These are phyloP conservation scores for Uropsilus gracilis DNA, from an alignment of 2,113 vertebrate species.

Conservation along the genomic window DNA sequence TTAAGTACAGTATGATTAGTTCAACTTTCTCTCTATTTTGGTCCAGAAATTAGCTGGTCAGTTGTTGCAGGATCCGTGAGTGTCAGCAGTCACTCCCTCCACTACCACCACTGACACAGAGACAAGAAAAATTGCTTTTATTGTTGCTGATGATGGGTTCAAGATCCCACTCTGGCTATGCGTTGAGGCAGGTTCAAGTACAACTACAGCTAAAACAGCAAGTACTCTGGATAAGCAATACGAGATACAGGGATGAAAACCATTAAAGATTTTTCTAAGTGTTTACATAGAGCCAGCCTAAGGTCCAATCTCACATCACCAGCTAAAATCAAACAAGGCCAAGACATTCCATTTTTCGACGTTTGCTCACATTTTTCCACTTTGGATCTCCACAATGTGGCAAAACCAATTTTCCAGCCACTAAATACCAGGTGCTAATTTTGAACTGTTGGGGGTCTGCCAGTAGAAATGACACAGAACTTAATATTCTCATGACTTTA, in stretches of 20 bases:
- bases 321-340: slow-evolving; percentile 39
- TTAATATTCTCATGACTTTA: slow-evolving; percentile 61
- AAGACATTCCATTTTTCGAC: slow-evolving; percentile 13
- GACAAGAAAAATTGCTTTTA: slow-evolving; percentile 16
- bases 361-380: slow-evolving; percentile 38
- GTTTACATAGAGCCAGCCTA: neutral
- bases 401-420: slow-evolving; percentile 49
- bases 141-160: neutral
- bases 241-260: neutral
- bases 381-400: slow-evolving; percentile 19
- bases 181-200: neutral
- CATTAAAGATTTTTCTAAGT: neutral
- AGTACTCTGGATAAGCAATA: neutral
- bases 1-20: neutral
- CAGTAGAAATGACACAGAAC: slow-evolving; percentile 42
- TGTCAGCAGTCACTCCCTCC: neutral
- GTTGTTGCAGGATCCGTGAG: slow-evolving; percentile 17
- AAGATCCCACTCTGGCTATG: neutral
- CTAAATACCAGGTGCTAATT: slow-evolving; percentile 61
- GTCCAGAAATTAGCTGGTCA: slow-evolving; percentile 43
- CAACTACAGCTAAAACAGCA: neutral
- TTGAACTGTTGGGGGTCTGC: slow-evolving; percentile 33
- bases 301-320: slow-evolving; percentile 4
- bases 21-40: slow-evolving; percentile 27
- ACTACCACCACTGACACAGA: neutral